Evolutionary conservation across 2,113 vertebrate genomes (phyloP).

Genomic region (Sitta europaea): DNA sequence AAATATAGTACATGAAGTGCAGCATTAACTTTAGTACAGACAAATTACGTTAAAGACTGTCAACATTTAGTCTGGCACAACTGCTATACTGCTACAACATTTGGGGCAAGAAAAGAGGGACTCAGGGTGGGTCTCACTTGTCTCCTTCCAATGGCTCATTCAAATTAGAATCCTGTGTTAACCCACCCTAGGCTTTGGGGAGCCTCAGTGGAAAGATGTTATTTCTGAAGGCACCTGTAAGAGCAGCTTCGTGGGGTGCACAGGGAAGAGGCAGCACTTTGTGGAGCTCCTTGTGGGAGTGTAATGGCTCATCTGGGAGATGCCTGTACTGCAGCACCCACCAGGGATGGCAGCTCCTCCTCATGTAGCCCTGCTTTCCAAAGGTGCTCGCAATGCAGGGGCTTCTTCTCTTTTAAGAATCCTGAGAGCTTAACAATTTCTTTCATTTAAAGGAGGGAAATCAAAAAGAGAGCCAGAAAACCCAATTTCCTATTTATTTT

Average conservation of each 20-base stretch:
- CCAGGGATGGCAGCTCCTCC: neutral
- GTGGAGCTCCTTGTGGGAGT: neutral
- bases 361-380: accelerated
- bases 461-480: neutral
- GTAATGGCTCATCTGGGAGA: neutral
- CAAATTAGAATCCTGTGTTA: neutral
- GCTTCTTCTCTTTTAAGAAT: neutral
- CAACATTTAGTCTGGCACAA: conserved; percentile 41
- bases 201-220: neutral
- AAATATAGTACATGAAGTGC: conserved; percentile 35
- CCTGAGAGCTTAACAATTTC: neutral
- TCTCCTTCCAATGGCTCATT: neutral
- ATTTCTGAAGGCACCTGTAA: neutral
- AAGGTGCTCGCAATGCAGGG: neutral
- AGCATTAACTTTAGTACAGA: conserved; percentile 54
- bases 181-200: neutral
- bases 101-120: neutral
- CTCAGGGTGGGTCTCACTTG: neutral
- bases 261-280: neutral
- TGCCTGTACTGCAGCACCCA: neutral
- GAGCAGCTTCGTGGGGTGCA: accelerated
- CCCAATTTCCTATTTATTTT: conserved; percentile 34
- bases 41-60: conserved; percentile 3
- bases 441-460: neutral
- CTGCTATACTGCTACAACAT: neutral